Base-by-base conservation (phyloP, 2,797 vertebrate species). In the Sylvilagus floridanus region DNA sequence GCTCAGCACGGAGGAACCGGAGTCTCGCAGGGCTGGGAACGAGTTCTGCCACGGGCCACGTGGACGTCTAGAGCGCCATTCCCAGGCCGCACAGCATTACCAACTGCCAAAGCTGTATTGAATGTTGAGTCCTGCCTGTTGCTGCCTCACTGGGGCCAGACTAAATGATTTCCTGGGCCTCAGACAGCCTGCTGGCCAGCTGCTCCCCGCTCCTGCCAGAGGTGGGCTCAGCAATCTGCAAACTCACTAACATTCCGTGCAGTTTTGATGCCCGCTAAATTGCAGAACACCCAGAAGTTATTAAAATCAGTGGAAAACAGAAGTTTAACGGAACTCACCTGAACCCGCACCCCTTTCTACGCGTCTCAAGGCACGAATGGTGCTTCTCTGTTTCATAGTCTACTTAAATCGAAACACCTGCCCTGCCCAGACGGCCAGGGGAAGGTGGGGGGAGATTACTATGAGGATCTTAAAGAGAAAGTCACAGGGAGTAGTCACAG, bases 281-380 rank as follows among this genome's bases (percentile, higher is more conserved):
- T 26, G 84, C 24, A 83, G 52, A 83, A 78, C 4, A 35, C 42
- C 6, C 26, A 81, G 24, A 63, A 28, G 17, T 14, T 62, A 28
- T 35, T 66, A 89, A 79, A 91, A 87, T 30, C 7, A 71, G 68
- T 91, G 62, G 50, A 60, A 93, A 79, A 65, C 3, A 0, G 11
- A 79, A 10, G 7, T 62, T 82, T 79, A 24, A 71, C 89, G 65
- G 82, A 90, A 84, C 97, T 96, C 69, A 97, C 96, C 96, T 77
- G 77, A 63, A 19, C 35, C 35, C 11, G 22, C 6, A 76, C 69
- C 75, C 28, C 60, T 73, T 66, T 50, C 28, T 32, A 21, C 0
- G 66, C 0, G 76, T 24, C 66, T 71, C 42, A n/a, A 54, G 28
- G 79, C 84, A 88, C 87, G 89, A 96, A 72, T 90, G 77, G 5